Conservation (phyloP, 2,797 vertebrate genomes). For the Gambelia wislizenii region DNA sequence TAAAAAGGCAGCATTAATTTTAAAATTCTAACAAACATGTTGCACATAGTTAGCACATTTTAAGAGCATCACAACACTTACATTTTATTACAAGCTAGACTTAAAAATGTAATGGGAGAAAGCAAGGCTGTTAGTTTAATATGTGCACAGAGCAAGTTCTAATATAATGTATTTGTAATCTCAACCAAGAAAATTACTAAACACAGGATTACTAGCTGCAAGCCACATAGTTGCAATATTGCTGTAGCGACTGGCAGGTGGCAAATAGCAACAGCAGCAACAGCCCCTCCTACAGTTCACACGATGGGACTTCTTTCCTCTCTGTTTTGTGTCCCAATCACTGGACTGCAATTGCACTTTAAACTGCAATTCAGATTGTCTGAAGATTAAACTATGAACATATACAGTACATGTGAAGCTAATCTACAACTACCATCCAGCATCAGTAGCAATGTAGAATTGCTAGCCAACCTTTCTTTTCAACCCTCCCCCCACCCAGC, state of each 20-base stretch:
- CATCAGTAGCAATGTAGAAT: not conserved
- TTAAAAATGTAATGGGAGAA: not conserved
- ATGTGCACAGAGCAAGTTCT: not conserved
- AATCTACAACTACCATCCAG: not conserved
- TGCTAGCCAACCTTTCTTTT: not conserved
- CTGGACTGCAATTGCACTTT: not conserved
- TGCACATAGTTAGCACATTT: constrained; percentile 29
- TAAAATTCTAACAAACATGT: constrained; percentile 53
- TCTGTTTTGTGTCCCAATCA: not conserved
- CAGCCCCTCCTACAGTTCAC: not conserved
- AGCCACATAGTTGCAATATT: not conserved
- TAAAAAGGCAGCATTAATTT: constrained; percentile 63
- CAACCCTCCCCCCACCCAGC: too few species aligned
- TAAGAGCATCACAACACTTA: constrained; percentile 23
- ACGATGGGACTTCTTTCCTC: not conserved
- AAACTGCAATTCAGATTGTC: not conserved
- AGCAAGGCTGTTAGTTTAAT: not conserved
- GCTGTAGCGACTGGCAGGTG: not conserved
- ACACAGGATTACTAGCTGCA: not conserved
- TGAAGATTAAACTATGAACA: not conserved
- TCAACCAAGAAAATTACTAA: not conserved
- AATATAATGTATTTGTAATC: not conserved
- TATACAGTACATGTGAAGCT: not conserved
- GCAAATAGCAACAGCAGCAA: not conserved
- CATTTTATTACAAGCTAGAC: constrained; percentile 8